Percentiles rank a stretch among this genome's conserved stretches.
Conservation (phyloP, 2,888 invertebrate genomes). For the Bembecia ichneumoniformis region DNA sequence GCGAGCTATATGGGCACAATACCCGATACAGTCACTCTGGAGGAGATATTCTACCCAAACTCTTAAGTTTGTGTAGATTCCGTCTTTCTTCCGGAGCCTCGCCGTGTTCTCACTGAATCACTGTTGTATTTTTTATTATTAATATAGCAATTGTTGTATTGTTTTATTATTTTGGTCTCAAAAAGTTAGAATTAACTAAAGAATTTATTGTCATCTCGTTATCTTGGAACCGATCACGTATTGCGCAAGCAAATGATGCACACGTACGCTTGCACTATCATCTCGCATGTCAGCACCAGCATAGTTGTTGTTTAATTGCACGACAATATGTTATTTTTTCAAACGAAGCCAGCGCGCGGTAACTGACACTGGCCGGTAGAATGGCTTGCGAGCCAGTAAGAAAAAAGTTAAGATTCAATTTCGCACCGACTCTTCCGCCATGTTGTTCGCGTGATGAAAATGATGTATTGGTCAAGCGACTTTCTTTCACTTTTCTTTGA, state of each 20-base stretch:
- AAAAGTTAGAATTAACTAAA: too few relatives aligned
- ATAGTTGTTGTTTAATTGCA: constrained; percentile 22
- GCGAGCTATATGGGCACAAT: too few relatives aligned
- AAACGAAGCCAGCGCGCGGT: constrained; percentile 24
- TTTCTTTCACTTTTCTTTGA: constrained; percentile 66
- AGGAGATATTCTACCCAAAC: too few relatives aligned
- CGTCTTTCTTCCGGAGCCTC: too few relatives aligned
- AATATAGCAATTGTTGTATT: too few relatives aligned
- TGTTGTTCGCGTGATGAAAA: constrained; percentile 65
- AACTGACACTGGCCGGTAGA: constrained; percentile 59
- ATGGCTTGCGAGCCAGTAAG: constrained; percentile 45
- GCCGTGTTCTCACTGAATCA: too few relatives aligned
- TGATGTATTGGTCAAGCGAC: constrained; percentile 60
- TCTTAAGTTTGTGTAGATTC: too few relatives aligned
- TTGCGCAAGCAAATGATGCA: constrained; percentile 21
- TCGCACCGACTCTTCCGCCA: constrained; percentile 65
- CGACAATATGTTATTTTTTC: constrained; percentile 19
- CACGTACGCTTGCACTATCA: constrained; percentile 15
- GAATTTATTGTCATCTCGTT: constrained; percentile 1
- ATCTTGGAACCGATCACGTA: constrained; percentile 20
- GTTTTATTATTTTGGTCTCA: too few relatives aligned
- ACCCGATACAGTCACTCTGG: too few relatives aligned
- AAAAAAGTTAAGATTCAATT: constrained; percentile 66
- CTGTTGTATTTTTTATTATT: too few relatives aligned
- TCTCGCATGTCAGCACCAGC: constrained; percentile 10